Evolutionary conservation across 2,113 vertebrate species (phyloP).

Genomic region (Eolophus roseicapilla): DNA sequence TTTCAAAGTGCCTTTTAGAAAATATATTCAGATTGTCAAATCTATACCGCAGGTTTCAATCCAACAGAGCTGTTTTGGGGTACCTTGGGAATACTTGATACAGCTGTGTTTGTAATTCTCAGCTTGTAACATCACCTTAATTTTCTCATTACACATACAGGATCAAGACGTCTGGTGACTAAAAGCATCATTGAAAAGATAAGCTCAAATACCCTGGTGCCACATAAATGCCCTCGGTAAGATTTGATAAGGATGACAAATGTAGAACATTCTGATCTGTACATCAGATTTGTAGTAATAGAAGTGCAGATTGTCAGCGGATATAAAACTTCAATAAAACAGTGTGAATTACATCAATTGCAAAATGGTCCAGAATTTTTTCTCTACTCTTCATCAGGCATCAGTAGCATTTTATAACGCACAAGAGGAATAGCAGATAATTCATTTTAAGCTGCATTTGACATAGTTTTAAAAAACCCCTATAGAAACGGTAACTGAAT

Average conservation of each 20-base stretch:
- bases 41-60: neutral
- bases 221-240: neutral
- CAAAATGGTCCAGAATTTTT: neutral
- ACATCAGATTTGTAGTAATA: neutral
- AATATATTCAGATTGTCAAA: neutral
- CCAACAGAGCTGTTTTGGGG: neutral
- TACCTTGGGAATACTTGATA: neutral
- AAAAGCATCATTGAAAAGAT: constrained; percentile 1
- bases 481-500: neutral
- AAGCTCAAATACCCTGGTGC: neutral
- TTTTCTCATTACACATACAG: neutral
- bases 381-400: neutral
- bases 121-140: neutral
- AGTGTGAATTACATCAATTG: neutral
- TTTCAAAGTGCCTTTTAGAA: neutral
- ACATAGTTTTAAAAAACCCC: neutral
- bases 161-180: neutral
- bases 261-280: neutral
- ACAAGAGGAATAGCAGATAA: neutral
- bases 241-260: neutral
- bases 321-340: neutral
- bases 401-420: neutral
- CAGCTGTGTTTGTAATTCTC: neutral
- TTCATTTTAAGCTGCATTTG: neutral
- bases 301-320: neutral